Conservation (phyloP, 92 coral and sea anemone genomes). For the Chrysogorgia sp. region DNA sequence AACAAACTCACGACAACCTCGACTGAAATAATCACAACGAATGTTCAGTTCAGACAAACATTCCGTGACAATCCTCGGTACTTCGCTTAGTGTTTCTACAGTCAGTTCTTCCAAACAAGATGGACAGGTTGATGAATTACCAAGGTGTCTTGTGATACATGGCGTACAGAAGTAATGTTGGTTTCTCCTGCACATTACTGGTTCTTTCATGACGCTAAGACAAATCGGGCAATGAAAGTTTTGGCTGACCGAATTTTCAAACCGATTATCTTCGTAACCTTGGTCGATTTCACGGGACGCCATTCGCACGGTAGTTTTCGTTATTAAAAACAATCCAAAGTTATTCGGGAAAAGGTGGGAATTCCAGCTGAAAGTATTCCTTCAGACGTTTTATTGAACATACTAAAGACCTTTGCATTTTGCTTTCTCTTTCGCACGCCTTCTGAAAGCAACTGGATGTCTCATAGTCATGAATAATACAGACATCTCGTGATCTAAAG, state of each 20-base stretch:
- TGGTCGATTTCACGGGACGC: background rate
- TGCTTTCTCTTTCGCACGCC: too few species aligned
- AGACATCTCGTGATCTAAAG: too few species aligned
- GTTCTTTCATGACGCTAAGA: slow-evolving; percentile 64
- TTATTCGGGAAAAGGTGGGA: too few species aligned
- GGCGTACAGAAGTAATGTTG: slow-evolving; percentile 63
- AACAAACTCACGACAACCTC: slow-evolving; percentile 54
- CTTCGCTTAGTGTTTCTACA: slow-evolving; percentile 30
- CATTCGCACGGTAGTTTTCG: too few species aligned
- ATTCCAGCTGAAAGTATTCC: too few species aligned
- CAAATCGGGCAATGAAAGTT: slow-evolving; percentile 69
- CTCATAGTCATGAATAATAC: too few species aligned
- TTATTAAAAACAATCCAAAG: too few species aligned
- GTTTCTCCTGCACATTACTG: slow-evolving; percentile 61
- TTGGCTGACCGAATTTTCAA: slow-evolving; percentile 32
- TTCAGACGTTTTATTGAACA: too few species aligned
- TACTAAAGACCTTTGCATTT: too few species aligned
- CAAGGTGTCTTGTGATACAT: slow-evolving; percentile 61
- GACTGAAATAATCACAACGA: slow-evolving; percentile 52
- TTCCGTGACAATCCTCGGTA: slow-evolving; percentile 61
- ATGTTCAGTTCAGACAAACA: slow-evolving; percentile 50
- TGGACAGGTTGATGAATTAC: slow-evolving; percentile 54
- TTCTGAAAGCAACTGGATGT: too few species aligned
- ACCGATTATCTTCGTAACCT: too few species aligned
- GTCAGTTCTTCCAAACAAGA: slow-evolving; percentile 52